Evolutionary conservation across 2,888 invertebrate genomes (phyloP).

Genomic region (Latheticus oryzae): DNA sequence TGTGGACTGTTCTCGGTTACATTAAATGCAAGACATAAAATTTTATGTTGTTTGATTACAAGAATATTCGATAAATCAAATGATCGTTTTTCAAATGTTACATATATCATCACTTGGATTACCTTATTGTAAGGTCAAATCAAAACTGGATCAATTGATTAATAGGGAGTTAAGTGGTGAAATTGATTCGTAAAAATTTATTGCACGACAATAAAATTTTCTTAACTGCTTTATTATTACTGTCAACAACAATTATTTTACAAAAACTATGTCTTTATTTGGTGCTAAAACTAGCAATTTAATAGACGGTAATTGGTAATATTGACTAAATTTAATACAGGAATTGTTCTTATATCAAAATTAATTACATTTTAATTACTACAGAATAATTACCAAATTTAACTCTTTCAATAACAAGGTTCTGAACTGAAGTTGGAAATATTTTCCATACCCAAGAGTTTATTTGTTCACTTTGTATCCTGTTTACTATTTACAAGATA

Average conservation of each 20-base stretch:
- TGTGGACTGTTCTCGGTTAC: constrained; percentile 31
- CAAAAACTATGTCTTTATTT: constrained; percentile 18
- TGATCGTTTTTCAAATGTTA: constrained; percentile 1
- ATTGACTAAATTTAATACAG: no score
- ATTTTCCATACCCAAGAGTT: no score
- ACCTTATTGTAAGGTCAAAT: constrained; percentile 20
- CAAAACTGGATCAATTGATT: constrained; percentile 23
- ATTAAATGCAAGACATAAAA: constrained; percentile 26
- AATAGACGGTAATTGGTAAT: no score
- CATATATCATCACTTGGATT: constrained; percentile 3
- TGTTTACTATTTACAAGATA: no score
- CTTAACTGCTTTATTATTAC: constrained; percentile 19
- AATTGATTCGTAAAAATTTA: constrained; percentile 30
- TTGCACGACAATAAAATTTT: constrained; percentile 27
- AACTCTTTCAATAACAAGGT: no score
- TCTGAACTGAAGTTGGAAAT: no score
- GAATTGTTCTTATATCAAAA: no score
- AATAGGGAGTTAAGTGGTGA: constrained; percentile 27
- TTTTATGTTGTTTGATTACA: constrained; percentile 16
- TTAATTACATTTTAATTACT: no score
- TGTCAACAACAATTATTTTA: constrained; percentile 24
- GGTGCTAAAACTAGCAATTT: no score
- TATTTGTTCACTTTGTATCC: no score
- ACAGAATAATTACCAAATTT: no score
- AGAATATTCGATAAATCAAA: constrained; percentile 19